Base-by-base conservation (phyloP, 2,888 invertebrate genomes). In the Polydrusus pterygomalis region DNA sequence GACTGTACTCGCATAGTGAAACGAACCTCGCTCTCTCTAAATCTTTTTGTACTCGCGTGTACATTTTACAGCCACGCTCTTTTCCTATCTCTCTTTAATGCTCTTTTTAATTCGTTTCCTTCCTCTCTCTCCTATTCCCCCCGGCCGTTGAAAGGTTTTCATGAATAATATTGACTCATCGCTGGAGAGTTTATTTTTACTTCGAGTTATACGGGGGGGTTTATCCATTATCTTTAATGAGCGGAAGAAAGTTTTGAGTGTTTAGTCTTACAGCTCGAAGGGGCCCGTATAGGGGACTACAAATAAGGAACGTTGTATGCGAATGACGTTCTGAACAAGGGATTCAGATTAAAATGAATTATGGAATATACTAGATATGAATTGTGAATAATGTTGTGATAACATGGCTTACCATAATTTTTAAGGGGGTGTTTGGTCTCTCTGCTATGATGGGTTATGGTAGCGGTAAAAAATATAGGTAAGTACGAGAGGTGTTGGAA, bases 121-220 rank as follows among this genome's bases (percentile, higher is more conserved):
- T 17, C 63, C 45, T 45, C 20, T 64, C 43, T 45, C 63, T 43
- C 43, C 20, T 43, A 40, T 40, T 63, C n/a, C 47, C 64, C 64
- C 47, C 49, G 64, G n/a, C 51, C 65, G 65, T 67, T 67, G 20
- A 17, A 64, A 65, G 63, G 63, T 40, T 63, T 45, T 40, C 38
- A 13, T 38, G 62, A 62, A 43, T 51, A 40, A 18, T 49, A 34
- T n/a, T 67, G 49, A 67, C 51, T 67, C 65, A 67, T 67, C 65
- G 65, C 11, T 38, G 65, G 49, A 51, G 65, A 67, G 65, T 67
- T 67, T 67, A 67, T 67, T 67, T 67, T 49, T 67, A 54, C 65
- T 67, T 65, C 49, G 45, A 63, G 63, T 25, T 63, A 45, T 63
- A 34, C 64, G 64, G 13, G 49, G 65, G 65, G 11, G 15, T 67